phyloP scores from a whole-genome alignment of 2,888 invertebrate species.

The Lacanobia oleracea region DNA sequence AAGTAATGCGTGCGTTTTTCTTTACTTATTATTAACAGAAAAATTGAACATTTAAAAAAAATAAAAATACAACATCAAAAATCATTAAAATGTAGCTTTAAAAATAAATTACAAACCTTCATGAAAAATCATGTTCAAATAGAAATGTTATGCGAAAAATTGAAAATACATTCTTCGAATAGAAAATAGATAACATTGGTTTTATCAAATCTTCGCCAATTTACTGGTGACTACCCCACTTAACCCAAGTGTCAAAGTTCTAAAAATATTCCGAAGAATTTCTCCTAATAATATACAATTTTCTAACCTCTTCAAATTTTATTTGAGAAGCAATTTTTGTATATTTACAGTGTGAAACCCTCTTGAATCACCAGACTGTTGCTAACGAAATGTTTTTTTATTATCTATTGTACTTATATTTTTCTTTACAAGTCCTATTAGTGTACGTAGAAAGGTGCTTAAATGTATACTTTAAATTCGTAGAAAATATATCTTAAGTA shows the following conservation, averaged over 20 bases:
- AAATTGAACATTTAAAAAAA: too few species aligned
- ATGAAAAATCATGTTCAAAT: neutral
- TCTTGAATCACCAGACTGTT: constrained; percentile 74
- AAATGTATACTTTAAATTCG: constrained; percentile 6
- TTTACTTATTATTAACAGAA: too few species aligned
- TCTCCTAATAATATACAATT: constrained; percentile 58
- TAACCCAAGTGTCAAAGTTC: constrained; percentile 57
- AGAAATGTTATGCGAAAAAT: constrained; percentile 3
- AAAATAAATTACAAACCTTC: neutral
- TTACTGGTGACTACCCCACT: constrained; percentile 62
- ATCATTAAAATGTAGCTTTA: neutral
- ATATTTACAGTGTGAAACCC: constrained; percentile 64
- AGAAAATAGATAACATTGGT: constrained; percentile 47
- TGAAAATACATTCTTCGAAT: constrained; percentile 23
- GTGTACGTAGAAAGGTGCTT: neutral
- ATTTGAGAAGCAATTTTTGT: constrained; percentile 69
- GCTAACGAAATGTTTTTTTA: constrained; percentile 75
- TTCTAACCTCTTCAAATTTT: constrained; percentile 61
- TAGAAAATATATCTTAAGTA: neutral
- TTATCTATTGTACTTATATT: constrained; percentile 56
- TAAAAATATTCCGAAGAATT: constrained; percentile 42
- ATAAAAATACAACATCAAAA: too few species aligned
- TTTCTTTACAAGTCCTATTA: constrained; percentile 44
- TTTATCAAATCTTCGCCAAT: constrained; percentile 60
- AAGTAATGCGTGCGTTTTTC: too few species aligned